phyloP scores from a whole-genome alignment of 1,140 invertebrate genomes.

The Eumaeus atala region DNA sequence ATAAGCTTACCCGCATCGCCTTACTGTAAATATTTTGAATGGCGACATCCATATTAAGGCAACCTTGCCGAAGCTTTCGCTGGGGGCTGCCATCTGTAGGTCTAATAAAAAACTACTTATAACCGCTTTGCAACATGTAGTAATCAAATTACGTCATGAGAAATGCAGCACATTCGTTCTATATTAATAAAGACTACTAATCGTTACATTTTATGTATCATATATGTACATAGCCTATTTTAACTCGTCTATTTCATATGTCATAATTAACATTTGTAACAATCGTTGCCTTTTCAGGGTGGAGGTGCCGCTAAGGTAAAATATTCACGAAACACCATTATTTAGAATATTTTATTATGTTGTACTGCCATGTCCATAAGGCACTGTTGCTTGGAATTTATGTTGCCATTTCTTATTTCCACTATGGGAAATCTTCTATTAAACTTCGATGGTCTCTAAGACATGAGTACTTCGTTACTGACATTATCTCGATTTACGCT shows the following conservation, averaged over 20 bases:
- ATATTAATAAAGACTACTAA: neutral
- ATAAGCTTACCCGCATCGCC: constrained; percentile 36
- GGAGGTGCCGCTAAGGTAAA: constrained; percentile 2
- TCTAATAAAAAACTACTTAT: constrained; percentile 8
- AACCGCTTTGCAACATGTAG: constrained; percentile 36
- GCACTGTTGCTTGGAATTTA: neutral
- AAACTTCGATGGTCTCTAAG: neutral
- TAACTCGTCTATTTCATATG: neutral
- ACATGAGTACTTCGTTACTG: too few species aligned
- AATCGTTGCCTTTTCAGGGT: constrained; percentile 1
- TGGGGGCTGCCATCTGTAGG: constrained; percentile 4
- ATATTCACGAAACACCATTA: neutral
- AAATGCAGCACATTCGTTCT: neutral
- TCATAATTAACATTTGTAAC: neutral
- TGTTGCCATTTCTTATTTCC: neutral
- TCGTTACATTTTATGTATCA: neutral
- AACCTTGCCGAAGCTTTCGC: constrained; percentile 28
- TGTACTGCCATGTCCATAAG: neutral
- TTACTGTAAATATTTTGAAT: constrained; percentile 31
- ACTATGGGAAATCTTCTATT: neutral
- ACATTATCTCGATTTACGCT: too few species aligned
- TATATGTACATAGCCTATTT: neutral
- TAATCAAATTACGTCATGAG: neutral
- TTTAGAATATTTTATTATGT: neutral
- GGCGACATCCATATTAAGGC: constrained; percentile 29